Conservation (phyloP, 1,140 invertebrate genomes). For the Formica selysi region DNA sequence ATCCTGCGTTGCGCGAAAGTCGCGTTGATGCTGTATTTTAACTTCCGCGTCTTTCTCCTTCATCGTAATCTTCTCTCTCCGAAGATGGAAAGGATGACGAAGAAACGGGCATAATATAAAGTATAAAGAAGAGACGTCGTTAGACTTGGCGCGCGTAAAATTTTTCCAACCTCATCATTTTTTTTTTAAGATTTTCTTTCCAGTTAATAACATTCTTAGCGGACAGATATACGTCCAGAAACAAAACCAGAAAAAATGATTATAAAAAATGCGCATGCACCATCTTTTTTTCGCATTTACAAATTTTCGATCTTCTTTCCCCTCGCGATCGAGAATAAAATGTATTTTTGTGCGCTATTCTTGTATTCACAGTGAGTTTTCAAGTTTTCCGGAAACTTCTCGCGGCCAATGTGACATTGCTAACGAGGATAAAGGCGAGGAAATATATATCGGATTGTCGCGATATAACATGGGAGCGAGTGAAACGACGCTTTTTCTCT, state of each 20-base stretch:
- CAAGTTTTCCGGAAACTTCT: slow-evolving; percentile 7
- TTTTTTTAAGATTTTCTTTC: slow-evolving; percentile 45
- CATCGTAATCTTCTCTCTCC: background rate
- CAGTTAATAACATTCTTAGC: background rate
- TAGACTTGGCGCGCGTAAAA: slow-evolving; percentile 61
- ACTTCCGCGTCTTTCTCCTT: slow-evolving; percentile 20
- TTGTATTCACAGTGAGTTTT: slow-evolving; percentile 23
- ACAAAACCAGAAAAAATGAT: background rate
- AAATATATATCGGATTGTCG: slow-evolving; percentile 35
- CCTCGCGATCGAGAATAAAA: slow-evolving; percentile 11
- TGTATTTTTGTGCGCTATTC: slow-evolving; percentile 30
- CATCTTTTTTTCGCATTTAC: background rate
- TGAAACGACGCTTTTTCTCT: background rate
- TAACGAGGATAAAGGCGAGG: slow-evolving; percentile 12
- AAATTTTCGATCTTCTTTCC: background rate
- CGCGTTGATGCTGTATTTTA: slow-evolving; percentile 64
- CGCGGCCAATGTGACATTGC: slow-evolving; percentile 16
- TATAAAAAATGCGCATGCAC: too few species aligned
- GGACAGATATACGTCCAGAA: background rate
- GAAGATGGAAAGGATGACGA: background rate
- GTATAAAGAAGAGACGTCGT: slow-evolving; percentile 56
- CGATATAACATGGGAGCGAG: slow-evolving; percentile 22
- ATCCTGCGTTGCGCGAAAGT: background rate
- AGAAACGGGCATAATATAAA: slow-evolving; percentile 40
- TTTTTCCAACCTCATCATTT: slow-evolving; percentile 40